A percentile compares a stretch with the other conserved stretches of the same genome.
These are phyloP conservation scores for Procambarus clarkii DNA, from an alignment of 1,140 invertebrate genomes.

Conservation along the genomic window DNA sequence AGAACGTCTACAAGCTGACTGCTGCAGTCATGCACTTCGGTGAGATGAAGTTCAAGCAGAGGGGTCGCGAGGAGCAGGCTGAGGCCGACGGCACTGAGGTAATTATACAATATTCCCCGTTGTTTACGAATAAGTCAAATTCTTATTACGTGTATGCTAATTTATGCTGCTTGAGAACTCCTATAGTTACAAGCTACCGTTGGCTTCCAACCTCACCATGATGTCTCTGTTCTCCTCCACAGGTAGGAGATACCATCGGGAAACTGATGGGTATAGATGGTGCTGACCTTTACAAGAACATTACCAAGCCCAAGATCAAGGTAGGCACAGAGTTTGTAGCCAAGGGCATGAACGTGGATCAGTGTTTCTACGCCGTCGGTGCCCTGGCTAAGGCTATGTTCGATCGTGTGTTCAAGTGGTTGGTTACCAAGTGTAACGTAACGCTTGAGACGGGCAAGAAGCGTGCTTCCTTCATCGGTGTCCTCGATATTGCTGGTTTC, in stretches of 20 bases:
- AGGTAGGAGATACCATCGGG: constrained; percentile 79
- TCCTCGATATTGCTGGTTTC: constrained; percentile 85
- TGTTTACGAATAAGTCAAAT: neutral
- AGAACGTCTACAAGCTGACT: constrained; percentile 79
- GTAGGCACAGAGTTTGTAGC: constrained; percentile 51
- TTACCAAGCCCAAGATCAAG: constrained; percentile 77
- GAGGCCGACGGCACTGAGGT: constrained; percentile 78
- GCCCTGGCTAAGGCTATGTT: constrained; percentile 78
- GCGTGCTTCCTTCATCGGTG: constrained; percentile 98
- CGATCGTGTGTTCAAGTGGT: constrained; percentile 72
- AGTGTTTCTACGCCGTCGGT: constrained; percentile 77
- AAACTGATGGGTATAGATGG: constrained; percentile 78
- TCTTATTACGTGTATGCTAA: neutral
- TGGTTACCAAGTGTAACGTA: constrained; percentile 42
- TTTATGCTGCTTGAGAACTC: neutral
- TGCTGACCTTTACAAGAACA: constrained; percentile 78
- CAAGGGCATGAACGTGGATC: constrained; percentile 63
- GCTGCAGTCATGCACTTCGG: constrained; percentile 83
- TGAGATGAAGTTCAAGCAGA: constrained; percentile 85
- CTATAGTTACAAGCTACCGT: no score
- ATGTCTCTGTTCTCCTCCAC: constrained; percentile 74
- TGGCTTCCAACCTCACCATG: no score
- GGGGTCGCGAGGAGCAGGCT: constrained; percentile 50
- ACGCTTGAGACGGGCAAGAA: constrained; percentile 81
- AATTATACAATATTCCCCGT: constrained; percentile 42